These are phyloP conservation scores for Polietes domitor DNA, from an alignment of 2,888 invertebrate species.

Conservation along the genomic window DNA sequence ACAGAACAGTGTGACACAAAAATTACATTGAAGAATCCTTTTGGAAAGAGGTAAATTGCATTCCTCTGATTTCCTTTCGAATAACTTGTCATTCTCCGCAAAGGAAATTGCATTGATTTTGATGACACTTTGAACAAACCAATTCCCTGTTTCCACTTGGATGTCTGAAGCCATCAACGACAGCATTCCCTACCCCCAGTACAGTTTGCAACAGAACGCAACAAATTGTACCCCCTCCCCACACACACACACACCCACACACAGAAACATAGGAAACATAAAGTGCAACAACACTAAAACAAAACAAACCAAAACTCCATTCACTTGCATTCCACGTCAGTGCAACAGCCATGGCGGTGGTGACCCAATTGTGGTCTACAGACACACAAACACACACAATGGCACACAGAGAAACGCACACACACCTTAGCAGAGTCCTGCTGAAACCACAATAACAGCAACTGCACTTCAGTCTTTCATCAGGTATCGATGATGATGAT, in stretches of 20 bases:
- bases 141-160: neutral
- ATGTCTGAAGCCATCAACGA: slow-evolving; percentile 23
- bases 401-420: neutral
- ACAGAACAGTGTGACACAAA: no score
- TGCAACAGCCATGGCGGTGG: slow-evolving; percentile 35
- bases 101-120: slow-evolving; percentile 24
- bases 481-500: slow-evolving; percentile 25
- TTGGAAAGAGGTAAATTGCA: slow-evolving; percentile 17
- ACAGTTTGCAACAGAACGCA: slow-evolving; percentile 32
- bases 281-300: neutral
- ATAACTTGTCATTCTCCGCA: neutral
- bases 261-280: slow-evolving; percentile 27
- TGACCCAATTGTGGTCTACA: slow-evolving; percentile 59
- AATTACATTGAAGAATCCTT: no score
- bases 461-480: slow-evolving; percentile 50
- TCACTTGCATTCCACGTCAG: slow-evolving; percentile 40
- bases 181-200: slow-evolving; percentile 25
- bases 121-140: neutral
- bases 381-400: slow-evolving; percentile 27
- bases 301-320: neutral
- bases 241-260: slow-evolving; percentile 28
- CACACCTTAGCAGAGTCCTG: neutral
- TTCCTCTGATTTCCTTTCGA: neutral
- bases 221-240: slow-evolving; percentile 13
- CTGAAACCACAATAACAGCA: slow-evolving; percentile 19